Percentiles rank a stretch among this genome's conserved stretches.
Evolutionary conservation across 2,888 invertebrate species (phyloP).

Genomic region (Ormyrus pomaceus): DNA sequence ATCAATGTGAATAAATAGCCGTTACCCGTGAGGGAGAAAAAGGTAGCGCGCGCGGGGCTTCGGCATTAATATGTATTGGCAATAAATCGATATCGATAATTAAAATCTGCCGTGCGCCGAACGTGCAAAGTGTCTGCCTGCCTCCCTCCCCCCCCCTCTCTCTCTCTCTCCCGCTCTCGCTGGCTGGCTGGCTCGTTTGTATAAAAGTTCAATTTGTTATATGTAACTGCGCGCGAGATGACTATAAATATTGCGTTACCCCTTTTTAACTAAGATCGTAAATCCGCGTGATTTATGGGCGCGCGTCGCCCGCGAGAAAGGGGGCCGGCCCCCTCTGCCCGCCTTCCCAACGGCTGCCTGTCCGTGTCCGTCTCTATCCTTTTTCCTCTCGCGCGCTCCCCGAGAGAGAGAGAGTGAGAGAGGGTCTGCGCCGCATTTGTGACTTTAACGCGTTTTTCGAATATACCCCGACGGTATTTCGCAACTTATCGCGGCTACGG

Average conservation of each 20-base stretch:
- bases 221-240: slow-evolving; percentile 72
- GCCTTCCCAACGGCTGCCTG: slow-evolving; percentile 39
- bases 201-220: slow-evolving; percentile 75
- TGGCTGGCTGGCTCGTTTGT: slow-evolving; percentile 65
- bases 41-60: slow-evolving; percentile 49
- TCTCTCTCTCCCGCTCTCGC: slow-evolving; percentile 7
- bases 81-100: slow-evolving; percentile 75
- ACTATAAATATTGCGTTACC: slow-evolving; percentile 74
- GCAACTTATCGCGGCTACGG: background rate
- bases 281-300: slow-evolving; percentile 72
- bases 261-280: slow-evolving; percentile 72
- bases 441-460: slow-evolving; percentile 45
- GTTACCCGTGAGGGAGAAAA: slow-evolving; percentile 17
- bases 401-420: background rate
- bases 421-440: background rate
- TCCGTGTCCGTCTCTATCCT: slow-evolving; percentile 2
- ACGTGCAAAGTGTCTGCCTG: slow-evolving; percentile 13
- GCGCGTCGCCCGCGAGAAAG: slow-evolving; percentile 60
- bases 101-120: slow-evolving; percentile 69
- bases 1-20: slow-evolving; percentile 71
- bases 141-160: no score
- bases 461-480: slow-evolving; percentile 27
- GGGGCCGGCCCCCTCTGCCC: slow-evolving; percentile 52
- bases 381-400: background rate
- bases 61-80: slow-evolving; percentile 73